Conservation (phyloP, 2,888 invertebrate species). For the Lacanobia oleracea region DNA sequence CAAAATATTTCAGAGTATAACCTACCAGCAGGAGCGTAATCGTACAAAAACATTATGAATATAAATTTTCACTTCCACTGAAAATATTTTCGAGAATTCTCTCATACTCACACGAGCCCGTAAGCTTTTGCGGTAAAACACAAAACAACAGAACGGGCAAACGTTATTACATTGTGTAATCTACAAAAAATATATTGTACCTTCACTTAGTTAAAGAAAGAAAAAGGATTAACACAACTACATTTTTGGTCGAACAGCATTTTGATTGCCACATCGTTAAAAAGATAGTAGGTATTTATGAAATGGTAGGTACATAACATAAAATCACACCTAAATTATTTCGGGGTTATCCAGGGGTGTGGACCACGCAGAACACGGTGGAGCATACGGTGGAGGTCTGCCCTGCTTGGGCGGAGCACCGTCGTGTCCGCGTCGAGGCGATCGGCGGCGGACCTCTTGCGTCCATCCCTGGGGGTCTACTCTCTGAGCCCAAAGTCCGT, state of each 20-base stretch:
- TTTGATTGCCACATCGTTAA: not conserved
- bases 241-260: not conserved
- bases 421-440: too few relatives aligned
- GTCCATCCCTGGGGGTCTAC: too few relatives aligned
- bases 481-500: too few relatives aligned
- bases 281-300: not conserved
- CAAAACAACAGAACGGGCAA: slow-evolving; percentile 40
- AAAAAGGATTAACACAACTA: slow-evolving; percentile 9
- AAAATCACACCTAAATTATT: too few relatives aligned
- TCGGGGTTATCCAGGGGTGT: too few relatives aligned
- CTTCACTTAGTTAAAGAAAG: slow-evolving; percentile 8
- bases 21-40: slow-evolving; percentile 25
- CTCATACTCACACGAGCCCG: slow-evolving; percentile 26
- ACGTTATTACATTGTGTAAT: slow-evolving; percentile 46
- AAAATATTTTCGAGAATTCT: slow-evolving; percentile 48
- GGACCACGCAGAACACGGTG: too few relatives aligned
- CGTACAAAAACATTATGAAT: slow-evolving; percentile 54
- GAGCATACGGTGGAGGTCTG: too few relatives aligned
- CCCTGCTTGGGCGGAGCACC: too few relatives aligned
- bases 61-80: slow-evolving; percentile 56
- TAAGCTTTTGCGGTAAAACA: slow-evolving; percentile 50
- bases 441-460: too few relatives aligned
- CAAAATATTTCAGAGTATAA: slow-evolving; percentile 30
- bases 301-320: too few relatives aligned
- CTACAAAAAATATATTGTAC: slow-evolving; percentile 35